Conservation (phyloP, 2,797 vertebrate species). For the Taeniopygia guttata region DNA sequence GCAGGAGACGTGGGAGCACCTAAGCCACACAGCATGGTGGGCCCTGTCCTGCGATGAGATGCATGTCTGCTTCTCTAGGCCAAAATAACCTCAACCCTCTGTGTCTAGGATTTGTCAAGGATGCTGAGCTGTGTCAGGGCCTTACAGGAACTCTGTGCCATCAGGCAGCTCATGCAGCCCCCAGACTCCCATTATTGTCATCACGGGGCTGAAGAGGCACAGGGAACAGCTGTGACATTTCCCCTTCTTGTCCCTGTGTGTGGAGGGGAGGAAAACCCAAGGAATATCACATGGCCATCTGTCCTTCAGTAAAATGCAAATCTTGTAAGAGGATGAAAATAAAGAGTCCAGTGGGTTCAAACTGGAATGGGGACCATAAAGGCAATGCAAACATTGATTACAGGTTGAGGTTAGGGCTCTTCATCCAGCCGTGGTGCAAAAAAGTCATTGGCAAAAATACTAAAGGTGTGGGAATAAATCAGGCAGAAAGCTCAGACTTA, state of each 20-base stretch:
- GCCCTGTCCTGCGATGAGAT: background rate
- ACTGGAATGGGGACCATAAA: background rate
- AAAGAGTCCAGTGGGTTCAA: background rate
- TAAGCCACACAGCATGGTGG: rapidly evolving
- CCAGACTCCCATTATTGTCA: background rate
- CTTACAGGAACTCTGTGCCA: background rate
- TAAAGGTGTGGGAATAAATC: background rate
- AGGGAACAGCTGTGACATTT: background rate
- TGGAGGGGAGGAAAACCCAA: rapidly evolving
- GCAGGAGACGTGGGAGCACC: rapidly evolving
- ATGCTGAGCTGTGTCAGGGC: rapidly evolving
- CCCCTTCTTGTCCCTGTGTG: background rate
- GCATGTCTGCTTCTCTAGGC: background rate
- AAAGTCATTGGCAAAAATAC: background rate
- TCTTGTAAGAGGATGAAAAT: background rate
- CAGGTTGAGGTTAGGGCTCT: background rate
- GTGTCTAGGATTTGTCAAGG: background rate
- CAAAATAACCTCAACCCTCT: rapidly evolving
- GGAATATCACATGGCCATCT: background rate
- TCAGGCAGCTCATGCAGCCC: background rate
- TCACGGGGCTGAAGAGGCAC: background rate
- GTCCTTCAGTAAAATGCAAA: background rate
- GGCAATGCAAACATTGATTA: background rate
- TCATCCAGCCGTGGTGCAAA: background rate
- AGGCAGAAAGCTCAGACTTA: constrained; percentile 17